Conservation (phyloP, 2,888 invertebrate species). For the Eumerus sabulonum region DNA sequence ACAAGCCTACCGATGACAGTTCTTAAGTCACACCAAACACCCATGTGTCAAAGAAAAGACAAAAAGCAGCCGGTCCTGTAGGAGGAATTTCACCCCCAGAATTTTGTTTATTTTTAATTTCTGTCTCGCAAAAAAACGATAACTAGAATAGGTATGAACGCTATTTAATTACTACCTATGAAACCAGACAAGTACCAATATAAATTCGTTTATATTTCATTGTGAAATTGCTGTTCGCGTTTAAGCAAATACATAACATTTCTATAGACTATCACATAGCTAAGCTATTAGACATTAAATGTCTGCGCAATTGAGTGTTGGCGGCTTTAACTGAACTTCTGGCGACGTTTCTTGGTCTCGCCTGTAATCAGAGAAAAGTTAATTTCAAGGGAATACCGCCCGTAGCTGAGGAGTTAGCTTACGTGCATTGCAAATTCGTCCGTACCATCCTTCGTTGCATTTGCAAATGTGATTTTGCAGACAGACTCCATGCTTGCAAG, state of each 20-base stretch:
- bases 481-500: constrained; percentile 89
- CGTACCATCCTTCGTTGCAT: constrained; percentile 91
- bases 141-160: too few species aligned
- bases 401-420: constrained; percentile 74
- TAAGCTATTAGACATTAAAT: constrained; percentile 59
- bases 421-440: constrained; percentile 89
- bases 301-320: constrained; percentile 26
- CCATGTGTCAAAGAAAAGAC: too few species aligned
- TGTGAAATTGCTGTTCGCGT: constrained; percentile 51
- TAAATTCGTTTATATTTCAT: constrained; percentile 56
- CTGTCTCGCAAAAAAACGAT: too few species aligned
- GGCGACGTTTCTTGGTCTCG: constrained; percentile 71
- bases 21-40: too few species aligned
- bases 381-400: neutral
- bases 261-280: constrained; percentile 47
- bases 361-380: constrained; percentile 61
- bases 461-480: constrained; percentile 85
- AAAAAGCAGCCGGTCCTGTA: too few species aligned
- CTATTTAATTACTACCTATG: too few species aligned
- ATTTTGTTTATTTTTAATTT: too few species aligned
- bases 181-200: too few species aligned
- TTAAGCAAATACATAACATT: constrained; percentile 43
- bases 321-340: constrained; percentile 64
- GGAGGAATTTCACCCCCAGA: too few species aligned
- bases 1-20: neutral